phyloP scores from a whole-genome alignment of 2,797 vertebrate genomes.

The Lepilemur ruficaudatus region DNA sequence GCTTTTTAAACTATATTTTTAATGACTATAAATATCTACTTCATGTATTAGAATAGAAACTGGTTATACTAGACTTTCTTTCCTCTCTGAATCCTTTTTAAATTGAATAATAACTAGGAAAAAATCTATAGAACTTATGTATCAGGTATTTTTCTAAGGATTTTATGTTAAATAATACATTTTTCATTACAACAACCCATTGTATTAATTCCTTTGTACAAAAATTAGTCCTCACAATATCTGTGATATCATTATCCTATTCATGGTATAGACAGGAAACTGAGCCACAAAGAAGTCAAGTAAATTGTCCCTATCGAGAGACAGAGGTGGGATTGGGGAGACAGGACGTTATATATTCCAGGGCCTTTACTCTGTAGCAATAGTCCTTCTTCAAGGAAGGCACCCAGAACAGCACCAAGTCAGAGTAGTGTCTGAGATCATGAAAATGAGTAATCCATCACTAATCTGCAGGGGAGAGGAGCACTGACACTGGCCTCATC shows the following conservation, averaged over 20 bases:
- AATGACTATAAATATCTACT: neutral
- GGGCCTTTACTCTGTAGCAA: neutral
- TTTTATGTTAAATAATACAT: constrained; percentile 1
- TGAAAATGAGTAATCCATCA: neutral
- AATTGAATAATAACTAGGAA: neutral
- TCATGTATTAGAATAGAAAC: neutral
- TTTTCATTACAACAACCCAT: neutral
- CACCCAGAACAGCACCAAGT: neutral
- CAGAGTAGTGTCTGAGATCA: neutral
- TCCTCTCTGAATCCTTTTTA: neutral
- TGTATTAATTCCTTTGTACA: neutral
- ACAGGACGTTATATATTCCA: neutral
- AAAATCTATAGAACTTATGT: neutral
- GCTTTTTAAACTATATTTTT: neutral
- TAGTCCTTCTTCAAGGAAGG: neutral
- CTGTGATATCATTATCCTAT: neutral
- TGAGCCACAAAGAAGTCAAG: neutral
- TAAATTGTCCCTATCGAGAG: neutral
- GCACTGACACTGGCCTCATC: neutral
- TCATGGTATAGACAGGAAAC: neutral
- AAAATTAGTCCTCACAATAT: neutral
- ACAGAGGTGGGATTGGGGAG: neutral
- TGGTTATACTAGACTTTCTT: neutral
- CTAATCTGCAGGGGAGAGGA: neutral
- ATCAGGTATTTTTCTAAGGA: neutral